Base-by-base conservation (phyloP, 37 sponge, comb jelly and placozoan genomes). In the Chondrosia reniformis region DNA sequence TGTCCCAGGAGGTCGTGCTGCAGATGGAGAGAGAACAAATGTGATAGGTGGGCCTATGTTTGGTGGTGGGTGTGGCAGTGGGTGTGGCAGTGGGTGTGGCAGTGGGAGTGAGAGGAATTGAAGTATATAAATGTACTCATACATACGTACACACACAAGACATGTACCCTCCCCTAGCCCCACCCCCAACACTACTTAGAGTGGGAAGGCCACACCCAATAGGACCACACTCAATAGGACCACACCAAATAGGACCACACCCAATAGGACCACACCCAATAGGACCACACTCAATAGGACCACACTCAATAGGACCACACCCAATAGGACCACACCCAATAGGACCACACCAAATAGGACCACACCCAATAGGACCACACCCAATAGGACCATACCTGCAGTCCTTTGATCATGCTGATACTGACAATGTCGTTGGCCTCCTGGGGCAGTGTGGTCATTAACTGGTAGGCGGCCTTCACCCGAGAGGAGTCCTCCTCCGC, bases 381-480 rank as follows among this genome's bases (percentile, higher is more conserved):
- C 77, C 33, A 81, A 66, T 24, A 79, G 37, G 6, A 83, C 78
- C 31, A 76, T 78, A 37, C 72, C 42, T 45, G 30, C n/a, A 87
- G 33, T 12, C 87, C 87, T 4, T 64, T 38, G 4, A 87, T 38
- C 54, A 87, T 54, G 52, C 83, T 82, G 78, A 82, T 62, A 22
- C 79, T 75, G 56, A 87, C 82, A 43, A 87, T 87, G 79, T 82
- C 74, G 64, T 87, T 87, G 36, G 83, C 76, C 75, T 87, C 87
- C 36, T 77, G 63, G 24, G 87, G 87, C n/a, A 87, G 76, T 45
- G 76, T 67, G 55, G 40, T 72, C 87, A 87, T 87, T 19, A 87
- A 44, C 55, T 78, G 66, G 63, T 82, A 77, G 22, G 83, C 87
- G 63, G 63, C 83, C 83, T 87, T 33, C 0, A 30, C n/a, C 8